Conservation (phyloP, 1,140 invertebrate species). For the Nomia melanderi region DNA sequence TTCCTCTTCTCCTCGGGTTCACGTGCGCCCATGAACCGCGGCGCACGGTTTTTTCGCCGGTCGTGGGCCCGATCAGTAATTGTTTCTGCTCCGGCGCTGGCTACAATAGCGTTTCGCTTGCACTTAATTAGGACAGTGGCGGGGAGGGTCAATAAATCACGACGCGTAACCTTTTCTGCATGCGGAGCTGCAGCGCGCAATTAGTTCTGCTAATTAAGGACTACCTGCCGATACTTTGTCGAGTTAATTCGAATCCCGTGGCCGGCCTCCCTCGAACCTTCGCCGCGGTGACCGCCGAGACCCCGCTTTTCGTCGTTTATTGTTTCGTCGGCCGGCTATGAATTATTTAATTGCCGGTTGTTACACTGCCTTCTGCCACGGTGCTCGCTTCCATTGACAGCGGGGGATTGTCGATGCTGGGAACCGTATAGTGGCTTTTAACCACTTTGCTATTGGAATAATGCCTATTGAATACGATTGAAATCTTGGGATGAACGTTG, state of each 20-base stretch:
- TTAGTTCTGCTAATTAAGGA: constrained; percentile 76
- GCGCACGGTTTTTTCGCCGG: constrained; percentile 52
- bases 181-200: constrained; percentile 67
- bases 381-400: constrained; percentile 10
- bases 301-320: constrained; percentile 38
- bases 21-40: constrained; percentile 48
- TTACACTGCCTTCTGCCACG: constrained; percentile 11
- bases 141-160: constrained; percentile 71
- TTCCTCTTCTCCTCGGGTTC: constrained; percentile 33
- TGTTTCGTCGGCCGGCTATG: constrained; percentile 37
- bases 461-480: too few species aligned
- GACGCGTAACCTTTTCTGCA: constrained; percentile 70
- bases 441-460: too few species aligned
- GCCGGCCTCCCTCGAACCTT: constrained; percentile 24
- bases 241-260: constrained; percentile 69
- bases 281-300: too few species aligned
- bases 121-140: constrained; percentile 72
- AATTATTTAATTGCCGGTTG: constrained; percentile 57
- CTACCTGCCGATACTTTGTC: constrained; percentile 73
- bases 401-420: background rate
- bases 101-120: constrained; percentile 65
- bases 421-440: background rate
- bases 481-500: too few species aligned
- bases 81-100: constrained; percentile 58
- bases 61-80: constrained; percentile 51